These are phyloP conservation scores for Vicugna pacos DNA, from an alignment of 2,113 vertebrate species.

Conservation along the genomic window DNA sequence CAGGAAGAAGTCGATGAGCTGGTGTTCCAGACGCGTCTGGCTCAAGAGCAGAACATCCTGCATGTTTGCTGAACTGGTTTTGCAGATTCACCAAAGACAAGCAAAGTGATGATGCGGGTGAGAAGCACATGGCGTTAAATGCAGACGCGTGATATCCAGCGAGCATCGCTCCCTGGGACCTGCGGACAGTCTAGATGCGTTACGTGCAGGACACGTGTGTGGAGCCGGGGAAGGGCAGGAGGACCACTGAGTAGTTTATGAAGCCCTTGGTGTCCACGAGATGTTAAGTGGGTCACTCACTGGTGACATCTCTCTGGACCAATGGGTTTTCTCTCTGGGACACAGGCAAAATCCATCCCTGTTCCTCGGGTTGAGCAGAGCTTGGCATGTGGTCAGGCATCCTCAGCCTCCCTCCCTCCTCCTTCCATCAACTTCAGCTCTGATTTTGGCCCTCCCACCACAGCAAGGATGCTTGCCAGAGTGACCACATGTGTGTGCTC, in stretches of 20 bases:
- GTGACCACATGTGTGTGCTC: accelerated
- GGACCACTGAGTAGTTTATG: no score
- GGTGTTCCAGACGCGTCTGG: neutral
- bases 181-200: accelerated
- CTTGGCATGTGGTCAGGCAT: accelerated
- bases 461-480: no score
- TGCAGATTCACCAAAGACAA: neutral
- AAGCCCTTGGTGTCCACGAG: accelerated
- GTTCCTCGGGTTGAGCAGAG: no score
- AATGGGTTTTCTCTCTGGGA: neutral
- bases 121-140: accelerated
- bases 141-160: neutral
- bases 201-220: accelerated
- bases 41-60: accelerated
- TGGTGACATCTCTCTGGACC: accelerated
- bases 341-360: no score
- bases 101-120: accelerated
- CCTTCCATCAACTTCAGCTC: accelerated
- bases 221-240: accelerated
- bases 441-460: accelerated
- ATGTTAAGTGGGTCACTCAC: accelerated
- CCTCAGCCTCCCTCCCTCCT: neutral
- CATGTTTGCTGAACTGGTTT: neutral
- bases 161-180: accelerated
- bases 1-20: neutral